phyloP scores from a whole-genome alignment of 2,797 vertebrate genomes.

The Gymnoscopelus braueri region DNA sequence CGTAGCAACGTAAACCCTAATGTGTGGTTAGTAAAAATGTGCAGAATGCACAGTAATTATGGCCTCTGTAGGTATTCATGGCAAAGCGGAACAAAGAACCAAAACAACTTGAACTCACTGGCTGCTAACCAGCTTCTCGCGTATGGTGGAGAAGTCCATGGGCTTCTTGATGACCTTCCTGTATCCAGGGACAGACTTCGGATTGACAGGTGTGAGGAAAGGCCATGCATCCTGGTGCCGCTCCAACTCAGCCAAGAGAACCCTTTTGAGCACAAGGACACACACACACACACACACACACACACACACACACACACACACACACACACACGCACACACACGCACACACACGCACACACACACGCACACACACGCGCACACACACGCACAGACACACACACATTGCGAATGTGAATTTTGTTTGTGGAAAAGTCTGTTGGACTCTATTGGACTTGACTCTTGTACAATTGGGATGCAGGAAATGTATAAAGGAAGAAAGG shows the following conservation, averaged over 20 bases:
- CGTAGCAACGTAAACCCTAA: not conserved
- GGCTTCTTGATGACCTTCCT: constrained; percentile 99
- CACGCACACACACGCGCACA: constrained; percentile 2
- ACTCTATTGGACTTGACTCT: not conserved
- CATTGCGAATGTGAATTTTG: not conserved
- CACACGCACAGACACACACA: not conserved
- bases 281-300: constrained; percentile 5
- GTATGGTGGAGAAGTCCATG: constrained; percentile 99
- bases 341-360: constrained; percentile 13
- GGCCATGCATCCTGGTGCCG: constrained; percentile 98
- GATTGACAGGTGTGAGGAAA: constrained; percentile 97
- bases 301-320: constrained; percentile 6
- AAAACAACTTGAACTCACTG: constrained; percentile 87
- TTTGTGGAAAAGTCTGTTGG: constrained; percentile 5
- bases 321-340: constrained; percentile 15
- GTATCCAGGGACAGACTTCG: constrained; percentile 98
- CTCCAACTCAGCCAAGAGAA: constrained; percentile 96
- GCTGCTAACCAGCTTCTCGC: constrained; percentile 97
- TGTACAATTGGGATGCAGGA: not conserved
- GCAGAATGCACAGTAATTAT: constrained; percentile 22
- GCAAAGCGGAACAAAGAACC: constrained; percentile 8
- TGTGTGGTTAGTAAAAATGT: not conserved
- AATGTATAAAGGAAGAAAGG: too few species aligned
- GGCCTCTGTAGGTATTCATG: constrained; percentile 5
- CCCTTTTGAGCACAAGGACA: constrained; percentile 70